Base-by-base conservation (phyloP, 2,797 vertebrate species). In the Esox lucius region DNA sequence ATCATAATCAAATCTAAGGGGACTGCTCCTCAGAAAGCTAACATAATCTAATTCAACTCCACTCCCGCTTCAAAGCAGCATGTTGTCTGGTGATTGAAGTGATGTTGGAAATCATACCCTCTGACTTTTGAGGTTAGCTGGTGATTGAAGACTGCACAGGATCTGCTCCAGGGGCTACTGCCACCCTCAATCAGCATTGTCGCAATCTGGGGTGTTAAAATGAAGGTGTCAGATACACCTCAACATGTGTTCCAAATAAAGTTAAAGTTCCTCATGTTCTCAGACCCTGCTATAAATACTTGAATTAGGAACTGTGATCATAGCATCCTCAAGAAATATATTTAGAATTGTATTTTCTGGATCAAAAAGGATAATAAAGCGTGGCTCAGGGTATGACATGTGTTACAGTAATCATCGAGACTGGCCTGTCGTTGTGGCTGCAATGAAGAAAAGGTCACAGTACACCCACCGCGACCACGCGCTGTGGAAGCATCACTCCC, bases 61-160 rank as follows among this genome's bases (percentile, higher is more conserved):
- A 78, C 82, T 90, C 82, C 87, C 86, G 88, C 90, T 92, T 92
- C 89, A 93, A 93, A 90, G 89, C 83, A 84, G 83, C 87, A 80
- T 83, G 86, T 86, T 83, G 86, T 86, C 81, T 89, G 85, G 85
- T 88, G 82, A 85, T 87, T 83, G 85, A 90, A 83, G 82, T 86
- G 87, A 88, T 87, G 87, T 86, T 76, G 82, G 85, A 89, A 86
- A 87, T 86, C 83, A 86, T 81, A 73, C 2, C 59, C 68, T 78
- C 74, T 77, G n/a, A 67, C 79, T 85, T 74, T 85, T 80, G 84
- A 85, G 85, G 85, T 90, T 86, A 81, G 80, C 33, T 39, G 75
- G 75, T 86, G 89, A 90, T 74, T 75, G 75, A 81, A 88, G 75
- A 17, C 28, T 31, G 33, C 61, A 61, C 24, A 35, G 72, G 76